Evolutionary conservation across 2,888 invertebrate species (phyloP).

Genomic region (Luperina nickerlii): DNA sequence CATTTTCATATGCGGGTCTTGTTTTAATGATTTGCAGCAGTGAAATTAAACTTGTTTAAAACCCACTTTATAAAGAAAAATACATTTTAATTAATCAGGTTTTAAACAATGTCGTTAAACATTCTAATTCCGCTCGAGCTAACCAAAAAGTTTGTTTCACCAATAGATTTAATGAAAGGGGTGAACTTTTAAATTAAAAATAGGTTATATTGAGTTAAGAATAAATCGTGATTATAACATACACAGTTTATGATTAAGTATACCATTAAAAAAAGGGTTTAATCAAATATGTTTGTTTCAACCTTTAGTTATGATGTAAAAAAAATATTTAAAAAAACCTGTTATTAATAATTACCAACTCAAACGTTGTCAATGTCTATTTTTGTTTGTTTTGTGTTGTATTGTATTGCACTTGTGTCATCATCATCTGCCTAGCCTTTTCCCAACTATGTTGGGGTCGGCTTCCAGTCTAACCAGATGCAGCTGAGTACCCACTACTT

Average conservation of each 20-base stretch:
- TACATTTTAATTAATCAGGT: not conserved
- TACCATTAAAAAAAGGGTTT: not conserved
- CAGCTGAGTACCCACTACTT: too few species aligned
- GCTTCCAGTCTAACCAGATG: too few species aligned
- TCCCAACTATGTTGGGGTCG: too few species aligned
- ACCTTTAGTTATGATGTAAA: not conserved
- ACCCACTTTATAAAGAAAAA: not conserved
- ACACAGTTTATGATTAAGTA: not conserved
- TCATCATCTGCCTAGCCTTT: too few species aligned
- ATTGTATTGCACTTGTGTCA: not conserved
- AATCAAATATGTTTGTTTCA: not conserved
- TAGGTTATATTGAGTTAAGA: not conserved
- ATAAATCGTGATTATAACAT: not conserved
- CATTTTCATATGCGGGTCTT: not conserved
- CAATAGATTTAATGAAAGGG: not conserved
- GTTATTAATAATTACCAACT: not conserved
- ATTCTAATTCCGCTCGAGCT: not conserved
- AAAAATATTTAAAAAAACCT: not conserved
- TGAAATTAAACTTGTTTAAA: not conserved
- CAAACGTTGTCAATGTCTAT: not conserved
- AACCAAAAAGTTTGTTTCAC: not conserved
- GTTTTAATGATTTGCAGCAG: not conserved
- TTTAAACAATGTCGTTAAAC: not conserved
- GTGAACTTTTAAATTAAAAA: conserved; percentile 2
- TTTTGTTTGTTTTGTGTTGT: not conserved